Percentiles rank a stretch among this genome's conserved stretches.
phyloP scores from a whole-genome alignment of 2,888 invertebrate genomes.

The Seladonia tumulorum region DNA sequence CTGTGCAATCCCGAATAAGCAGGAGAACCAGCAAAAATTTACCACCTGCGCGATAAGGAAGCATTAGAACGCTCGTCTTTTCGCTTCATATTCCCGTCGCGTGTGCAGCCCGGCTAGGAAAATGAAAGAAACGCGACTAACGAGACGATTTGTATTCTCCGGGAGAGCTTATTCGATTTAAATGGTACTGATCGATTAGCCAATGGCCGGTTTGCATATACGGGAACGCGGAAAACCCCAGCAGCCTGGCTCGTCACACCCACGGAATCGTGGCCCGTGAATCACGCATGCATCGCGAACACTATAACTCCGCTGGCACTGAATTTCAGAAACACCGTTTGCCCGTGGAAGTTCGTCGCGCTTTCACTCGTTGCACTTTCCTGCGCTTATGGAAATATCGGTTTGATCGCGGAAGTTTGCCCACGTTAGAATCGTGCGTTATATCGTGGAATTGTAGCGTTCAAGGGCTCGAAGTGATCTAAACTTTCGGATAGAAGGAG shows the following conservation, averaged over 20 bases:
- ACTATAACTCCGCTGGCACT: not conserved
- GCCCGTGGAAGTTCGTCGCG: slow-evolving; percentile 4
- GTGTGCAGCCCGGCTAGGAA: slow-evolving; percentile 31
- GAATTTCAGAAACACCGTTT: slow-evolving; percentile 6
- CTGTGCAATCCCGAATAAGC: not conserved
- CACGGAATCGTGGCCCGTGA: not conserved
- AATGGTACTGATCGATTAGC: slow-evolving; percentile 38
- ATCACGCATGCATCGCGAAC: slow-evolving; percentile 4
- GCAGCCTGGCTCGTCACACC: not conserved
- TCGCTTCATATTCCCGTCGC: slow-evolving; percentile 44
- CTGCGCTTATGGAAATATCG: not conserved
- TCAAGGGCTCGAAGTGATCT: not conserved
- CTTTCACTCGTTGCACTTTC: slow-evolving; percentile 47
- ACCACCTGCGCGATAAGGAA: slow-evolving; percentile 24
- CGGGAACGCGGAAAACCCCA: slow-evolving; percentile 19
- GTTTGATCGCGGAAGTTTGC: not conserved
- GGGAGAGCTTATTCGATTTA: slow-evolving; percentile 23
- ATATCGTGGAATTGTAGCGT: not conserved
- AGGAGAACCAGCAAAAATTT: not conserved
- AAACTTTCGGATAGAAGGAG: slow-evolving; percentile 8
- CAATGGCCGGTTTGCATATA: slow-evolving; percentile 25
- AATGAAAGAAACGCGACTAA: slow-evolving; percentile 28
- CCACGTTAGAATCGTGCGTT: not conserved
- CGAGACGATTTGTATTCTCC: slow-evolving; percentile 41
- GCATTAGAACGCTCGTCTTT: not conserved